A percentile compares a stretch with the other conserved stretches of the same genome.
These are phyloP conservation scores for Laticauda laticaudata DNA, from an alignment of 2,113 vertebrate species.

Conservation along the genomic window DNA sequence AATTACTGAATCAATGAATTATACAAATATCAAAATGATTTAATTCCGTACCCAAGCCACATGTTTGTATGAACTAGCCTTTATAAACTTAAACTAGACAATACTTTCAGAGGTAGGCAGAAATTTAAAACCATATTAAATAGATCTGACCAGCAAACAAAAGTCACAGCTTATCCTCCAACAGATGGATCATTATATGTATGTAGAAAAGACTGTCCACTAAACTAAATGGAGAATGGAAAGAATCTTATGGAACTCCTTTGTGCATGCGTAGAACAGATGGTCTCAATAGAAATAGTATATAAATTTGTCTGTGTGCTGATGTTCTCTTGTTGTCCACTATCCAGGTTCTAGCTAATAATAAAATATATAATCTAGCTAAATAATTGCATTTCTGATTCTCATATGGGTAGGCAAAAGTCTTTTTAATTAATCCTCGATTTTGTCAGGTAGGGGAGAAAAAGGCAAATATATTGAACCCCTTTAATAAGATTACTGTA, in stretches of 20 bases:
- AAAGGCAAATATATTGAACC: neutral
- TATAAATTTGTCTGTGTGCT: neutral
- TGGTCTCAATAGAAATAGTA: neutral
- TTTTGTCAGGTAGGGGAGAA: neutral
- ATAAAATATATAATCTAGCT: no score
- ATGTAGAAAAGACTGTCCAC: neutral
- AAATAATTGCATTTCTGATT: neutral
- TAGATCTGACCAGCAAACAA: neutral
- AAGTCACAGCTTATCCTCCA: neutral
- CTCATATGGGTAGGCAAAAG: neutral
- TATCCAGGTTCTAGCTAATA: neutral
- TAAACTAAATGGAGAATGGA: neutral
- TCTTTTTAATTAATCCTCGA: neutral
- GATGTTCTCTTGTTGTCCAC: neutral
- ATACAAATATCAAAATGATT: neutral
- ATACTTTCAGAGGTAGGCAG: neutral
- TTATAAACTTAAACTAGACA: neutral
- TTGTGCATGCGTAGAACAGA: no score
- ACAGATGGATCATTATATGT: neutral
- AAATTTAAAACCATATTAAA: neutral
- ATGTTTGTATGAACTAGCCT: neutral
- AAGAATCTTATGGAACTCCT: neutral
- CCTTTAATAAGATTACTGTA: neutral
- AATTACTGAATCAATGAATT: neutral
- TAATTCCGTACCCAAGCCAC: neutral